Evolutionary conservation across 2,113 vertebrate species (phyloP).

Genomic region (Sylvilagus bachmani): DNA sequence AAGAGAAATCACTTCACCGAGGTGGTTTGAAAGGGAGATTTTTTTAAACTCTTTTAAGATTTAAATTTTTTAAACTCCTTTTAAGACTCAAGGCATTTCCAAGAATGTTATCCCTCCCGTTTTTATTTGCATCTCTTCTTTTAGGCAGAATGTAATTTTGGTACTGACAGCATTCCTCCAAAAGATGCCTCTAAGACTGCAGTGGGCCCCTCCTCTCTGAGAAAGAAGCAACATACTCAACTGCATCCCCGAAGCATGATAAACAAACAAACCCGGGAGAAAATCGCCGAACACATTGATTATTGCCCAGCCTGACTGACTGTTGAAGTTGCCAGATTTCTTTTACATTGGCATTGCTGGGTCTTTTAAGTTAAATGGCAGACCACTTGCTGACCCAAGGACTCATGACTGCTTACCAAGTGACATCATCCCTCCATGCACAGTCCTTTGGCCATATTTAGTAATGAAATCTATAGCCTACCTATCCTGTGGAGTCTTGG

Average conservation of each 20-base stretch:
- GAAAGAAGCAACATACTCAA: neutral
- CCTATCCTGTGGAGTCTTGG: neutral
- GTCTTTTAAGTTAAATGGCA: neutral
- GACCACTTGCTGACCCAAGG: neutral
- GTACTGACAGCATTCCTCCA: constrained; percentile 63
- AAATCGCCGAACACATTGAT: neutral
- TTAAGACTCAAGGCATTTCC: constrained; percentile 50
- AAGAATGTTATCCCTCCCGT: constrained; percentile 20
- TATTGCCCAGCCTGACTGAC: neutral
- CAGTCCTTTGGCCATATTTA: constrained; percentile 11
- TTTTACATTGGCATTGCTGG: constrained; percentile 41
- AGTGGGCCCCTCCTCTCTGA: constrained; percentile 14
- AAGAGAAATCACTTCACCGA: constrained; percentile 81
- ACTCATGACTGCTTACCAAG: constrained; percentile 52
- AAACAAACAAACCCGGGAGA: neutral
- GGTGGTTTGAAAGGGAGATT: constrained; percentile 62
- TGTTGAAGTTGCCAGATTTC: constrained; percentile 10
- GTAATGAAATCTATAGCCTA: constrained; percentile 48
- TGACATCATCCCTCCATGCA: neutral
- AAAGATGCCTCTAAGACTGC: constrained; percentile 56
- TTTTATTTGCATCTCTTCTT: constrained; percentile 69
- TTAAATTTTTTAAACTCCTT: constrained; percentile 71
- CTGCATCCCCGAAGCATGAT: neutral
- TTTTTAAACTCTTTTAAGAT: constrained; percentile 64
- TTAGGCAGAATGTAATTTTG: constrained; percentile 25